Base-by-base conservation (phyloP, 2,113 vertebrate species). In the Colossoma macropomum region DNA sequence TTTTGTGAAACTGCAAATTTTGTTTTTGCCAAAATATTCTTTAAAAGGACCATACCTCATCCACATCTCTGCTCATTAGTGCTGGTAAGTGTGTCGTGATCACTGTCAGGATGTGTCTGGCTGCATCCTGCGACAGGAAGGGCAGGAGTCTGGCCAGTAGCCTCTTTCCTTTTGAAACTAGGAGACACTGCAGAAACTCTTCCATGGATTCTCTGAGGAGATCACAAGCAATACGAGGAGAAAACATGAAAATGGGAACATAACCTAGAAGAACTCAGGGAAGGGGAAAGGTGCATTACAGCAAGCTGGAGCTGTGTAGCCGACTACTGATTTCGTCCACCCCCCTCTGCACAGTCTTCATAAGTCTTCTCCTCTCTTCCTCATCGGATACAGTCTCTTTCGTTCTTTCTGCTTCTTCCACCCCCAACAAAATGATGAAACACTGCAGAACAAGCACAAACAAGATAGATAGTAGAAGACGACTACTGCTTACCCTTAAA, bases 111-210 rank as follows among this genome's bases (percentile, higher is more conserved):
- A 97, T 88, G 50, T 92, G 91, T 76, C 95, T 86, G 0, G 93
- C 93, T 16, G 86, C 88, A 27, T 96, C 94, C 0, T 1, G 90
- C 11, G 90, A 92, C 65, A 99, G 87, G 84, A 96, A 95, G 0
- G 96, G 95, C 41, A 98, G 89, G 70, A 99, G 94, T 21, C 97
- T 94, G 0, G 95, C 92, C 0, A 89, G n/a, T 0, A 99, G 87
- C 59, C 91, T 93, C 92, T 97, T 98, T 54, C 97, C 98, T 85
- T 99, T 99, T 50, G 94, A 91, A 75, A 98, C 91, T 10, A 95
- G 93, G 15, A 99, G 92, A 72, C 96, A 92, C 15, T 97, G 96
- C 73, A 99, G 90, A 87, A 99, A 96, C 84, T 95, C 96, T 25
- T 94, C 95, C 80, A 92, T 92, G 0, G 93, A 88, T 75, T 96